These are phyloP conservation scores for Drosophila ercepeae DNA, from an alignment of 1,140 invertebrate genomes.

Conservation along the genomic window DNA sequence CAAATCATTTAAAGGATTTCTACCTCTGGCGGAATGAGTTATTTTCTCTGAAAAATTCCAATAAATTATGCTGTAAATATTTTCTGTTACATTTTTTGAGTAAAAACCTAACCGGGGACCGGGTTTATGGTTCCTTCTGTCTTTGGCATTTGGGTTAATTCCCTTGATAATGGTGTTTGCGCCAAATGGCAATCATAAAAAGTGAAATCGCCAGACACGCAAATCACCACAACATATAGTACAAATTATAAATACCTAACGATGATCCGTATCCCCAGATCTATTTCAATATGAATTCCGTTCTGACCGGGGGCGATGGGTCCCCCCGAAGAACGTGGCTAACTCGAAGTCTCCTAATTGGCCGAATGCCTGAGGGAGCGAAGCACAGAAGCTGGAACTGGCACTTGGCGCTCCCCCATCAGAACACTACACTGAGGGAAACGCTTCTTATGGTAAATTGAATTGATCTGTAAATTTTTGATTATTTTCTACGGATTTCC, in stretches of 20 bases:
- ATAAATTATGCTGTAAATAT: slow-evolving; percentile 12
- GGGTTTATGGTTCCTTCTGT: not conserved
- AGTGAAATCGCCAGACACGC: slow-evolving; percentile 19
- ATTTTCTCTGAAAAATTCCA: not conserved
- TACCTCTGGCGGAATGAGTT: not conserved
- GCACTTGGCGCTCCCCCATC: too few species aligned
- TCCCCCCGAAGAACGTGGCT: slow-evolving; percentile 26
- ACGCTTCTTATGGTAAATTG: not conserved
- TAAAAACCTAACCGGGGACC: too few species aligned
- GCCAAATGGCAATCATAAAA: slow-evolving; percentile 16
- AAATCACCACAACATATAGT: not conserved
- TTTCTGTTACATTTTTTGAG: not conserved
- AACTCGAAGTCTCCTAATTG: slow-evolving; percentile 29
- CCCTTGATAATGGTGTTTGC: slow-evolving; percentile 21
- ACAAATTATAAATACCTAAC: slow-evolving; percentile 28
- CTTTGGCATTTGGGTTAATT: slow-evolving; percentile 28
- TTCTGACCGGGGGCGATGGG: too few species aligned
- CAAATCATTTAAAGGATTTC: slow-evolving; percentile 3
- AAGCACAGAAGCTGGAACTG: slow-evolving; percentile 1
- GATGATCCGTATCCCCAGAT: slow-evolving; percentile 18
- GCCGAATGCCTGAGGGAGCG: not conserved
- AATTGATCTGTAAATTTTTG: not conserved
- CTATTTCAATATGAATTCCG: slow-evolving; percentile 8
- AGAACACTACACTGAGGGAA: slow-evolving; percentile 4
- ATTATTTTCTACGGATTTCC: not conserved